Evolutionary conservation across 2,113 vertebrate species (phyloP), one percentile per base, ranked within the genome.

Genomic region (Camelus dromedarius): DNA sequence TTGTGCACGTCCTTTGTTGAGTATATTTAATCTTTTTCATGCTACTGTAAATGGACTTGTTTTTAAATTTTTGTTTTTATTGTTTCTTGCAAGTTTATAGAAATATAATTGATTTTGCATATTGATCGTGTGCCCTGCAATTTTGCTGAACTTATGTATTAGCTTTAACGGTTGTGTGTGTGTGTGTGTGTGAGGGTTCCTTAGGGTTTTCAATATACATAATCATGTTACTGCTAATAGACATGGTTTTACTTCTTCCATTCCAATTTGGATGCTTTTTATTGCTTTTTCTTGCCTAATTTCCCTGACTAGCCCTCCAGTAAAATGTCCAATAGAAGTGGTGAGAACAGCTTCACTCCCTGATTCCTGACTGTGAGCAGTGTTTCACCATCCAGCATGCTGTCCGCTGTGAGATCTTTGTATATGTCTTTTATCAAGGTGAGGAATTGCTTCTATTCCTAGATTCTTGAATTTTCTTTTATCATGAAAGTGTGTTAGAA

Each of bases 301-400:
- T 72, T 14, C 6, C 28, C 48, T 38, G n/a, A 6, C 56, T 19
- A 35, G 62, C 7, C 48, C 69, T 66, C 76, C 4, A 14, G 8
- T 38, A 64, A 93, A 82, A 64, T 11, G 22, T 22, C 24, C 42
- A 2, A 4, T n/a, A 3, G 35, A 20, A 28, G 28, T 5, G 4
- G 24, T 18, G 19, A 76, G 35, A 50, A 13, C 4, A 0, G 46
- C 10, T 1, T 15, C 30, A 0, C 0, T 11, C 15, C 26, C 19
- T 5, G 0, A 1, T 19, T 20, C 70, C 46, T 8, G 24, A 13
- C 4, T 0, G 58, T 2, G 22, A 2, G 46, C 3, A 0, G 26
- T 9, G 1, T n/a, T 18, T 7, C 14, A 0, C 20, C 9, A 20
- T 14, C 11, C 32, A 24, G 32, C 6, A 5, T 1, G 35, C 16